Conservation (phyloP, 2,797 vertebrate species). For the Sorex maritimensis region DNA sequence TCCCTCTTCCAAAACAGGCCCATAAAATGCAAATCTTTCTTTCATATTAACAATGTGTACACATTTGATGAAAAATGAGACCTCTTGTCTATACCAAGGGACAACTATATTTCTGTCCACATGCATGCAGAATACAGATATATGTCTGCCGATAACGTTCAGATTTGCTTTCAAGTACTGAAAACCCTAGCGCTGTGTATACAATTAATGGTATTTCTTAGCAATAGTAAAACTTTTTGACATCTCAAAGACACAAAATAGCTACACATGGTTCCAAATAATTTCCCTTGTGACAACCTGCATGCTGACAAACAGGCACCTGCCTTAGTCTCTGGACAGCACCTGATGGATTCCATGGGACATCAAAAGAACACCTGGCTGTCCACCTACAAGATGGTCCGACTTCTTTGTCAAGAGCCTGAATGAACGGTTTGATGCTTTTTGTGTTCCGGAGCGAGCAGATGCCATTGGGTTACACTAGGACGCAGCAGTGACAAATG, state of each 20-base stretch:
- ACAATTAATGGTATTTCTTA: neutral
- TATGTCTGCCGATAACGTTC: neutral
- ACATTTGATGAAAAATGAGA: neutral
- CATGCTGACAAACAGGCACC: no score
- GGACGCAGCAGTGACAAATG: no score
- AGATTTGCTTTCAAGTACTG: conserved; percentile 47
- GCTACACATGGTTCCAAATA: neutral
- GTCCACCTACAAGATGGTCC: no score
- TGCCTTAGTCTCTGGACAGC: no score
- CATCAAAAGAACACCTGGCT: no score
- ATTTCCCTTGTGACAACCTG: neutral
- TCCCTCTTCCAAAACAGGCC: conserved; percentile 47
- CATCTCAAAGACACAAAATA: neutral
- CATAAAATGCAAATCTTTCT: conserved; percentile 61
- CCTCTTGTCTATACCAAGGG: neutral
- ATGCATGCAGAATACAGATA: conserved; percentile 23
- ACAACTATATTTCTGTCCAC: neutral
- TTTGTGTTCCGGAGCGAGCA: no score
- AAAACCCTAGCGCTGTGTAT: neutral
- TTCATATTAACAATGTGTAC: neutral
- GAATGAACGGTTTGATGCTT: no score
- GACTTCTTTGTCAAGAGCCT: no score
- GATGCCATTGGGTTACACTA: no score
- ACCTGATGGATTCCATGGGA: no score
- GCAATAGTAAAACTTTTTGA: conserved; percentile 49